A percentile compares a stretch with the other conserved stretches of the same genome.
phyloP scores from a whole-genome alignment of 2,888 invertebrate species.

The Mycalesis mineus region DNA sequence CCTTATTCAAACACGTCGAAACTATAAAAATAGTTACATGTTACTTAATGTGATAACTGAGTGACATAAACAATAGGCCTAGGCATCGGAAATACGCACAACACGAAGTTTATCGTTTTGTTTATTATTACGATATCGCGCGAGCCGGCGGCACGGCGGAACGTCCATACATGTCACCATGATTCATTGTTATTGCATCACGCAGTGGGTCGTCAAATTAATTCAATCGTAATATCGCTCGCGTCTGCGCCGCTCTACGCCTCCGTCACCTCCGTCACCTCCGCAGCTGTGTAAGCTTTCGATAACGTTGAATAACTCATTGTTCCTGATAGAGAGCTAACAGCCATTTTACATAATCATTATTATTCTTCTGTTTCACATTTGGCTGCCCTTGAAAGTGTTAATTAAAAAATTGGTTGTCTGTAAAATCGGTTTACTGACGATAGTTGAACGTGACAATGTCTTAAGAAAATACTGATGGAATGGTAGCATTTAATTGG shows the following conservation, averaged over 20 bases:
- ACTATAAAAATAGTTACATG: no score
- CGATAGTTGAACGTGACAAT: no score
- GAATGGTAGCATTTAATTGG: no score
- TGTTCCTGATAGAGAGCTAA: constrained; percentile 31
- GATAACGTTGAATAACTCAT: constrained; percentile 60
- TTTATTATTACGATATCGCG: constrained; percentile 28
- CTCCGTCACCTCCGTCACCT: constrained; percentile 28
- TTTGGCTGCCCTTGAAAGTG: no score
- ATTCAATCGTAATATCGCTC: constrained; percentile 47
- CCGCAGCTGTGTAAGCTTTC: constrained; percentile 62
- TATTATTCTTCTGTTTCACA: no score
- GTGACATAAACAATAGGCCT: background rate
- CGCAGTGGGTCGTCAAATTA: constrained; percentile 44
- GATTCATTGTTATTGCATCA: constrained; percentile 48
- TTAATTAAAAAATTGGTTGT: no score
- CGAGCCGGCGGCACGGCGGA: constrained; percentile 29
- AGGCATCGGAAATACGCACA: constrained; percentile 8
- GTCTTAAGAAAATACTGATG: no score
- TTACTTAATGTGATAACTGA: background rate
- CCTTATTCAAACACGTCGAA: no score
- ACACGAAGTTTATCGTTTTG: constrained; percentile 24
- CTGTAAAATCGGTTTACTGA: no score
- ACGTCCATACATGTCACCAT: constrained; percentile 39
- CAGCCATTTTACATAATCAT: background rate
- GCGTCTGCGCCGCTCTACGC: constrained; percentile 34